Evolutionary conservation across 2,113 vertebrate genomes (phyloP), one percentile per base, ranked within the genome.

Genomic region (Sturnus vulgaris): DNA sequence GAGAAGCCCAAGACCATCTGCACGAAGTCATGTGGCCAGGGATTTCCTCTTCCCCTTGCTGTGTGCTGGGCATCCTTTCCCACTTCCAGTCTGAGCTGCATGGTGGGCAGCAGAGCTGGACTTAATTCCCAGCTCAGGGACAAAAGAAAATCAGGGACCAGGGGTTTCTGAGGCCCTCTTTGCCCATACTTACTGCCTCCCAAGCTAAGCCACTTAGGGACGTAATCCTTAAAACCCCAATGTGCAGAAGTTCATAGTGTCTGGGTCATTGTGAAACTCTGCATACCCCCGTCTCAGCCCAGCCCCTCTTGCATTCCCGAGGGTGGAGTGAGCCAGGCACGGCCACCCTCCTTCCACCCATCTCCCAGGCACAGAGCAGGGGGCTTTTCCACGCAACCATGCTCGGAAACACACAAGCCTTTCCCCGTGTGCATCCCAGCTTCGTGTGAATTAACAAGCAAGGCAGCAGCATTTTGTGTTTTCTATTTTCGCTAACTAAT

Each of bases 221-320:
- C 37, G 61, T 95, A 93, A 95, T 95, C 89, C 77, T 79, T 96
- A 95, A 95, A 82, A 87, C 65, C 53, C 49, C 83, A 75, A 42
- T 6, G 9, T 46, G 42, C 78, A 90, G 80, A 86, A 92, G 76
- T 90, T 83, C 37, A 60, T 53, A 49, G 88, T 2, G 80, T 86
- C 95, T 97, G 88, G 72, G 76, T 88, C 69, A 63, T 0, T 73
- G 59, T 21, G 46, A 93, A 96, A 78, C 90, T 96, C 53, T 83
- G 40, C 71, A 80, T 14, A 35, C 16, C 37, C 64, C 37, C 1
- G 7, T 69, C 31, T 39, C 69, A 93, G 53, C 31, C 21, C 57
- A 80, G 79, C 31, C 40, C 49, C 25, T 44, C 28, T 7, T 31
- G 47, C 65, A 73, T 15, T 47, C 78, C 35, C 2, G 0, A 7